Evolutionary conservation across 2,113 vertebrate genomes (phyloP).

Genomic region (Spheniscus mendiculus): DNA sequence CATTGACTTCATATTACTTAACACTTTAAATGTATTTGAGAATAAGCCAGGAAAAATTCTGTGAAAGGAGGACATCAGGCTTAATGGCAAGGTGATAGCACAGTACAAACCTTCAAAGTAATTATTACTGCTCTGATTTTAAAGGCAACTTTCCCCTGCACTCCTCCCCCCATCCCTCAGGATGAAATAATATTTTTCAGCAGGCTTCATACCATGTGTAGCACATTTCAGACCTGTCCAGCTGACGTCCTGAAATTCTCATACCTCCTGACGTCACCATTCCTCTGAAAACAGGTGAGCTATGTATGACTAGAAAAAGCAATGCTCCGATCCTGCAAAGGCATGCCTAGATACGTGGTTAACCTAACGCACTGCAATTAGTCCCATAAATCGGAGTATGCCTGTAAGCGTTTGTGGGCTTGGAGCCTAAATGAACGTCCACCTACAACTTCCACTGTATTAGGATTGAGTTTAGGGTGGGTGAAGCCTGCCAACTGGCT

Average conservation of each 20-base stretch:
- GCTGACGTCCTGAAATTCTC: not conserved
- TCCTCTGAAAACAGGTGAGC: not conserved
- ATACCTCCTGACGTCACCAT: not conserved
- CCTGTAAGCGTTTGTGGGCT: not conserved
- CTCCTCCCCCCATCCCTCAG: not conserved
- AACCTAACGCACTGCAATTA: not conserved
- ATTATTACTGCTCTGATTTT: not conserved
- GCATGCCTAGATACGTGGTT: not conserved
- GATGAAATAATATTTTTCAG: conserved; percentile 4
- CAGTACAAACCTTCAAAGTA: not conserved
- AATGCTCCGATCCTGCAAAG: not conserved
- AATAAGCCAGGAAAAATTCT: not conserved
- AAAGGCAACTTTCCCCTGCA: not conserved
- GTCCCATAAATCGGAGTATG: not conserved
- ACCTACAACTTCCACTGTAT: not conserved
- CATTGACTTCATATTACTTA: not conserved
- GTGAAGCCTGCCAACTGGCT: not conserved
- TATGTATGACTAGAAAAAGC: not conserved
- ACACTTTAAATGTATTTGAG: not conserved
- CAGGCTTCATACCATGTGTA: not conserved
- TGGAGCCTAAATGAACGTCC: not conserved
- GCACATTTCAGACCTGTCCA: not conserved
- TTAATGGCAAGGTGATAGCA: not conserved
- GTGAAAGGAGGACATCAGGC: not conserved
- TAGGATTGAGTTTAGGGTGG: not conserved